Conservation (phyloP, 2,888 invertebrate species). For the Pristionchus exspectatus region DNA sequence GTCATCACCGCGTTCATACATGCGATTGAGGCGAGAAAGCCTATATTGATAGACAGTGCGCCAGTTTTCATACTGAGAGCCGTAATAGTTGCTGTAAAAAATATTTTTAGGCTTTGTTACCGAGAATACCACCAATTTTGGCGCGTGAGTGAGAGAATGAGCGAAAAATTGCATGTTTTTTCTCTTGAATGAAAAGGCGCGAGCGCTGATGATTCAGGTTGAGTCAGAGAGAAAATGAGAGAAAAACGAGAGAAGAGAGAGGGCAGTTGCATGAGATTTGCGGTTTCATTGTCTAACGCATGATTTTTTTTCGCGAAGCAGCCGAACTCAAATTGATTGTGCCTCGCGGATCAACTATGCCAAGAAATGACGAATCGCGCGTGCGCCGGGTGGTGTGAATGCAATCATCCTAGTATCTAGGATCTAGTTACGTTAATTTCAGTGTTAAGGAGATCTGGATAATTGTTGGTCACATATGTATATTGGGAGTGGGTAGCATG, state of each 20-base stretch:
- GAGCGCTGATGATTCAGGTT: not conserved
- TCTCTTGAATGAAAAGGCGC: not conserved
- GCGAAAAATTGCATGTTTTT: not conserved
- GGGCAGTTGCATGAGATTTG: slow-evolving; percentile 23
- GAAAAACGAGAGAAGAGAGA: not conserved
- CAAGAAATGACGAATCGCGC: no score
- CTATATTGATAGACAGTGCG: not conserved
- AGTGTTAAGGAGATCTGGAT: no score
- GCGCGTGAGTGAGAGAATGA: not conserved
- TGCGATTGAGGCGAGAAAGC: not conserved
- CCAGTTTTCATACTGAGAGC: not conserved
- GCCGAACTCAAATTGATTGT: no score
- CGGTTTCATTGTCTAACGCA: not conserved
- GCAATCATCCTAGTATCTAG: no score
- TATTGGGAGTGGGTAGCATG: no score
- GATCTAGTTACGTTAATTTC: no score
- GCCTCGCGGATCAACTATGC: no score
- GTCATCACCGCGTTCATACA: no score
- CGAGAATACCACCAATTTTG: no score
- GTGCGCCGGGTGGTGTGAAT: no score
- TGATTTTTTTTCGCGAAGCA: not conserved
- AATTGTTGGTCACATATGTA: no score
- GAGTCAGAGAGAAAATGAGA: not conserved
- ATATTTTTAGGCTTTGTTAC: not conserved
- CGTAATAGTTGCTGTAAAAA: no score